Percentiles rank a stretch among this genome's conserved stretches.
phyloP scores from a whole-genome alignment of 1,140 invertebrate genomes.

The Scylla paramamosain region DNA sequence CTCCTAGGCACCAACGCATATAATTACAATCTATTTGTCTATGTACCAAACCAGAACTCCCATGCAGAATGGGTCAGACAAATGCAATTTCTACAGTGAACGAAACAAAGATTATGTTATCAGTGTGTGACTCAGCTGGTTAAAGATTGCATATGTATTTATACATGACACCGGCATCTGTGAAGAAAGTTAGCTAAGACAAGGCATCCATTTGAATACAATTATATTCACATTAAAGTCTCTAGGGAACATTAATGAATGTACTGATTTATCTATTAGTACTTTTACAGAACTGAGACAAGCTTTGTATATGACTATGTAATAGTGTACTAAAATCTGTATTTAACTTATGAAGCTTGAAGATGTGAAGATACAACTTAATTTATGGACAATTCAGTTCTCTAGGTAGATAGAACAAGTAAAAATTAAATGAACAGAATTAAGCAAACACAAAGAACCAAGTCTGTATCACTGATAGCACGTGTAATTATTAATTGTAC shows the following conservation, averaged over 20 bases:
- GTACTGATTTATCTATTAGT: neutral
- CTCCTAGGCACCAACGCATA: slow-evolving; percentile 83
- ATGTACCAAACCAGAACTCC: too few species aligned
- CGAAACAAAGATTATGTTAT: too few species aligned
- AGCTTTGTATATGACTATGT: neutral
- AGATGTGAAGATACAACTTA: neutral
- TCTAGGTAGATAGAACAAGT: neutral
- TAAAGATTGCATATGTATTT: neutral
- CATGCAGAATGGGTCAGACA: too few species aligned
- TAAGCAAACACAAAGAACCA: too few species aligned
- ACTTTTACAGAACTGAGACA: neutral
- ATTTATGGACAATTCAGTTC: neutral
- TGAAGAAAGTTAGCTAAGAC: neutral
- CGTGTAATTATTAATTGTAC: too few species aligned
- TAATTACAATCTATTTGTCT: slow-evolving; percentile 3
- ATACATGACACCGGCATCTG: neutral
- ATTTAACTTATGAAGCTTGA: neutral
- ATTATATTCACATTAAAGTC: neutral
- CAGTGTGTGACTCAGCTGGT: too few species aligned
- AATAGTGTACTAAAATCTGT: neutral
- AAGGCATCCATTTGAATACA: neutral
- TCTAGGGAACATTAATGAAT: neutral
- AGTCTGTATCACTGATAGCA: too few species aligned
- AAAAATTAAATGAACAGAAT: too few species aligned
- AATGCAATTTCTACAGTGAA: too few species aligned